A percentile compares a stretch with the other conserved stretches of the same genome.
Conservation (phyloP, 2,888 invertebrate genomes). For the Caenorhabditis sp. region DNA sequence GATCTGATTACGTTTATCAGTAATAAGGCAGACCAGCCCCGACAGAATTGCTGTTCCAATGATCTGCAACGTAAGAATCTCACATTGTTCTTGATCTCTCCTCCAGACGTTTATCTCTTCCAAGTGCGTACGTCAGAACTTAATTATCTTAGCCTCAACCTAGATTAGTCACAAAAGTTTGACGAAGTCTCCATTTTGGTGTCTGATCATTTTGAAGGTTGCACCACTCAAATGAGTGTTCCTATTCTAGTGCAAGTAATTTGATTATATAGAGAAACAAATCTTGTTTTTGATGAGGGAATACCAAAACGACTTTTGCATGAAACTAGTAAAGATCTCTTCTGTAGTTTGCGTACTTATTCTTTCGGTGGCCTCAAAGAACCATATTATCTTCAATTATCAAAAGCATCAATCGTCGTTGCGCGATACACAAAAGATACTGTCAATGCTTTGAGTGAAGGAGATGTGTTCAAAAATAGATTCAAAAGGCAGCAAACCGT, state of each 20-base stretch:
- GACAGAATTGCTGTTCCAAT: constrained; percentile 82
- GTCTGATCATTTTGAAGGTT: constrained; percentile 22
- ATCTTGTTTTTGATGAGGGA: constrained; percentile 37
- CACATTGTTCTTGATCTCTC: constrained; percentile 41
- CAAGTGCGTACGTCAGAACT: neutral
- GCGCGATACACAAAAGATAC: constrained; percentile 9
- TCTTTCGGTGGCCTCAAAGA: neutral
- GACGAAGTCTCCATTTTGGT: constrained; percentile 22
- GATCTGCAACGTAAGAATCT: constrained; percentile 66
- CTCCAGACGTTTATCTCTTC: constrained; percentile 1
- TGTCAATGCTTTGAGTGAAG: neutral
- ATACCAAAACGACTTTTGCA: constrained; percentile 3
- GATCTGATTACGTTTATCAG: constrained; percentile 81
- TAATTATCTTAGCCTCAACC: constrained; percentile 25
- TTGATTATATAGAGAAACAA: constrained; percentile 41
- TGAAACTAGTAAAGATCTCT: neutral
- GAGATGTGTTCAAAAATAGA: constrained; percentile 18
- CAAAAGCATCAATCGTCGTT: constrained; percentile 35
- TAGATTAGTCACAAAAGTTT: constrained; percentile 33
- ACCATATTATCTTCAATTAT: constrained; percentile 38
- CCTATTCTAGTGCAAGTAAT: constrained; percentile 24
- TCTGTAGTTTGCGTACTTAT: constrained; percentile 31
- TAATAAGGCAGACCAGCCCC: constrained; percentile 77
- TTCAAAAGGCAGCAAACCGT: constrained; percentile 13
- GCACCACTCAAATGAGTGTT: constrained; percentile 13